phyloP scores from a whole-genome alignment of 1,140 invertebrate genomes.

The Cyclargus thomasi region DNA sequence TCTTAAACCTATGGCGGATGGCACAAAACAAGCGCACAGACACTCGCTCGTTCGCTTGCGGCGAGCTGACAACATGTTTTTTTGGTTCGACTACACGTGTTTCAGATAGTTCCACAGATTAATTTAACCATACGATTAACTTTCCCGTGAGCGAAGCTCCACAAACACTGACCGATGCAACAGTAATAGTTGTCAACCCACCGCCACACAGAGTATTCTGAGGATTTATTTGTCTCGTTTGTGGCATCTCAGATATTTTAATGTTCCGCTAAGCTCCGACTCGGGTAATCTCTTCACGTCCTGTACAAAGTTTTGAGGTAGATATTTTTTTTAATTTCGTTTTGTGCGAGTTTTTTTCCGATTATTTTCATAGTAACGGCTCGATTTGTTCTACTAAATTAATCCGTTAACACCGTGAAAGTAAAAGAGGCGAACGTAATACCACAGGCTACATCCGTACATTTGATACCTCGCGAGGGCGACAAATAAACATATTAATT shows the following conservation, averaged over 20 bases:
- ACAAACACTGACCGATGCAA: no score
- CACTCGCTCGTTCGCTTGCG: neutral
- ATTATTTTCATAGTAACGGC: neutral
- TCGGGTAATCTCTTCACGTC: neutral
- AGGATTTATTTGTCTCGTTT: conserved; percentile 8
- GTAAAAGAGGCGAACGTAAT: neutral
- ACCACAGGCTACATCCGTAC: neutral
- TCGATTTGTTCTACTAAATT: neutral
- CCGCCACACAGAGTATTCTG: neutral
- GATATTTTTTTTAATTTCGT: neutral
- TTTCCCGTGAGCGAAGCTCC: no score
- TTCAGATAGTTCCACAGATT: no score
- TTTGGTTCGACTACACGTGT: no score
- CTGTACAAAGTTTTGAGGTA: neutral
- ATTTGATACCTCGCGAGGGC: neutral
- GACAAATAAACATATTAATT: neutral
- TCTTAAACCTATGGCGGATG: conserved; percentile 1
- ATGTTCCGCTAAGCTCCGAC: neutral
- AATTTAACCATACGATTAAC: no score
- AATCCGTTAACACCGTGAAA: neutral
- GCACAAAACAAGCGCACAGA: conserved; percentile 5
- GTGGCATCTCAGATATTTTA: neutral
- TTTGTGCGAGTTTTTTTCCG: neutral
- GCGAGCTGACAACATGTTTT: neutral
- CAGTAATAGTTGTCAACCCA: neutral